Percentiles rank a stretch among this genome's conserved stretches.
These are phyloP conservation scores for Bilobella aurantiaca DNA, from an alignment of 1,140 invertebrate species.

Conservation along the genomic window DNA sequence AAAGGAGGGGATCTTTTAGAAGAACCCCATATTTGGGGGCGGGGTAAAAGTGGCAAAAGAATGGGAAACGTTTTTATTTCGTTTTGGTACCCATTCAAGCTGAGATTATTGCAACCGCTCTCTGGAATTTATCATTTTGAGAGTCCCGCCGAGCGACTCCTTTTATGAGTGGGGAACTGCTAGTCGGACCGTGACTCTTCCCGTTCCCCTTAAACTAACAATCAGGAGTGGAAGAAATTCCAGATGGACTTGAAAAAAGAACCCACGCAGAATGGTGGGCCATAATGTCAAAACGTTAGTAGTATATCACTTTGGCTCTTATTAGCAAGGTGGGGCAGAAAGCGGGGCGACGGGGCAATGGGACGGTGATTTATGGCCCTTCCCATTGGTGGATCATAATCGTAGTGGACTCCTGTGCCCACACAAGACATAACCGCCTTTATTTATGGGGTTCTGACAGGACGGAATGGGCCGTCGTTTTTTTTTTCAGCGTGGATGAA, in stretches of 20 bases:
- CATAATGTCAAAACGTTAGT: constrained; percentile 2
- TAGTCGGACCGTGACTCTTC: neutral
- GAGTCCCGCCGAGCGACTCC: neutral
- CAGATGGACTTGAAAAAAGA: neutral
- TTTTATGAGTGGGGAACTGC: neutral
- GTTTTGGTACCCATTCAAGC: neutral
- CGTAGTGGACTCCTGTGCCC: constrained; percentile 3
- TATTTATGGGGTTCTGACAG: too few relatives aligned
- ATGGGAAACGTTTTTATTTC: constrained; percentile 3
- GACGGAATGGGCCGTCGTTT: too few relatives aligned
- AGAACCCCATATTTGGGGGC: neutral
- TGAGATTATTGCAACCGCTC: constrained; percentile 6
- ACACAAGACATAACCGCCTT: neutral
- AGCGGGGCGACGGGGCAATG: neutral
- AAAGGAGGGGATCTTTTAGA: neutral
- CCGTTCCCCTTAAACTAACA: constrained; percentile 4
- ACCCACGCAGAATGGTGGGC: neutral
- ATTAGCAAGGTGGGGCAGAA: neutral
- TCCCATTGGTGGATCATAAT: neutral
- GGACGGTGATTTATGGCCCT: neutral
- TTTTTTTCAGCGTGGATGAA: too few relatives aligned
- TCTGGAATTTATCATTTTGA: neutral
- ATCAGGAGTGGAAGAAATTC: neutral
- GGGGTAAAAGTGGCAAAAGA: neutral
- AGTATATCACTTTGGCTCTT: neutral